Percentiles rank a stretch among this genome's conserved stretches.
Conservation (phyloP, 2,797 vertebrate genomes). For the Siniperca undulata region DNA sequence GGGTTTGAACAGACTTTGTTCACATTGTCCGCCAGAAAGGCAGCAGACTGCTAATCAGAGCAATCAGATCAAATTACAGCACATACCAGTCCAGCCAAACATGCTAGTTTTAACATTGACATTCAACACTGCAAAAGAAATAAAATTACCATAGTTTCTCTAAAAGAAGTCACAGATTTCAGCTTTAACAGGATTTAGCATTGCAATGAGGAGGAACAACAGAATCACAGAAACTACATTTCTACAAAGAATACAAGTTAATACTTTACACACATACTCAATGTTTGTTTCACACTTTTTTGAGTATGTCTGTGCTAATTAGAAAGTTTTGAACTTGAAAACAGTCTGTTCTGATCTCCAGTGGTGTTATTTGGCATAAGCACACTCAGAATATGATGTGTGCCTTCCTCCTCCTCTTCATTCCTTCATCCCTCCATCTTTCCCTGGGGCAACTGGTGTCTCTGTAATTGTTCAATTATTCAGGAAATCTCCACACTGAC, state of each 20-base stretch:
- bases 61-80: background rate
- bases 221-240: background rate
- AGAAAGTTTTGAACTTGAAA: conserved; percentile 50
- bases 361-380: conserved; percentile 62
- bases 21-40: background rate
- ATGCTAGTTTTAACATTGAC: no score
- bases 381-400: conserved; percentile 70
- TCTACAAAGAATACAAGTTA: background rate
- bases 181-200: background rate
- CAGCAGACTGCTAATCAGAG: background rate
- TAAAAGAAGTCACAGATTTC: no score
- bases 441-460: conserved; percentile 63
- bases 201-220: background rate
- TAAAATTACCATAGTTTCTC: no score
- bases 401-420: conserved; percentile 40
- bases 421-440: conserved; percentile 38
- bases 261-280: background rate
- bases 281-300: conserved; percentile 21
- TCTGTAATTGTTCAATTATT: conserved; percentile 77
- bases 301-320: conserved; percentile 50
- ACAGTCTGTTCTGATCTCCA: conserved; percentile 62
- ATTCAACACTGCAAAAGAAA: no score
- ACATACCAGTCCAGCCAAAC: background rate
- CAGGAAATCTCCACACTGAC: conserved; percentile 70
- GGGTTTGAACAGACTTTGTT: background rate